These are phyloP conservation scores for Kryptolebias ocellatus DNA, from an alignment of 2,797 vertebrate genomes.

Conservation along the genomic window DNA sequence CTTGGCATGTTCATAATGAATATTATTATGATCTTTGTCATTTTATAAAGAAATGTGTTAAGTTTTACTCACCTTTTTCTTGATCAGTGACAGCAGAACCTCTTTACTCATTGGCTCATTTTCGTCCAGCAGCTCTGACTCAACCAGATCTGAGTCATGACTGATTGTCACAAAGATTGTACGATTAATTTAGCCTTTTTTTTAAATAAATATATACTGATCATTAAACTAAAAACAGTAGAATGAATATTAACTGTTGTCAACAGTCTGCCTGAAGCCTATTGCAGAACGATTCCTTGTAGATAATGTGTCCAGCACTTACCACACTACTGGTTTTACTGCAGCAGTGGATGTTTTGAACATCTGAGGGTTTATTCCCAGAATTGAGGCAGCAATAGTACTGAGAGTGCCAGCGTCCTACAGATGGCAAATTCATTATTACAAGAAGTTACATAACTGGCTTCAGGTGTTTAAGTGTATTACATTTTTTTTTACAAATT, in stretches of 20 bases:
- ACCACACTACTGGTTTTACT: slow-evolving; percentile 2
- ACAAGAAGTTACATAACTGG: no score
- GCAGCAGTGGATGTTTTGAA: background rate
- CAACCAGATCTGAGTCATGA: background rate
- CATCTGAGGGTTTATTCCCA: slow-evolving; percentile 9
- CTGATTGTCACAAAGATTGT: background rate
- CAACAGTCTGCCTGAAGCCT: no score
- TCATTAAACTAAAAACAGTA: background rate
- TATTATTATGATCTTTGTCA: background rate
- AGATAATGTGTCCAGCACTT: background rate
- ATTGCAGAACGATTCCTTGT: no score
- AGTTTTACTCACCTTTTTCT: background rate
- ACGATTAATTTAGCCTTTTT: background rate
- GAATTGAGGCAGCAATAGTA: background rate
- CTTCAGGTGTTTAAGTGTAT: no score
- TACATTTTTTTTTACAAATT: no score
- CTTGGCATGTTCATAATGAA: background rate
- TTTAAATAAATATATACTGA: background rate
- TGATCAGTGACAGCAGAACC: slow-evolving; percentile 1
- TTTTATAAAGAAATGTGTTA: background rate
- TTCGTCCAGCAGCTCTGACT: slow-evolving; percentile 9
- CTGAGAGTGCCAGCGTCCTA: slow-evolving; percentile 9
- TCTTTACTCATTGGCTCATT: slow-evolving; percentile 14
- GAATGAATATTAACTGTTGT: background rate
- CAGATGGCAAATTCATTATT: background rate